Base-by-base conservation (phyloP, 2,797 vertebrate species). In the Macropus fuliginosus region DNA sequence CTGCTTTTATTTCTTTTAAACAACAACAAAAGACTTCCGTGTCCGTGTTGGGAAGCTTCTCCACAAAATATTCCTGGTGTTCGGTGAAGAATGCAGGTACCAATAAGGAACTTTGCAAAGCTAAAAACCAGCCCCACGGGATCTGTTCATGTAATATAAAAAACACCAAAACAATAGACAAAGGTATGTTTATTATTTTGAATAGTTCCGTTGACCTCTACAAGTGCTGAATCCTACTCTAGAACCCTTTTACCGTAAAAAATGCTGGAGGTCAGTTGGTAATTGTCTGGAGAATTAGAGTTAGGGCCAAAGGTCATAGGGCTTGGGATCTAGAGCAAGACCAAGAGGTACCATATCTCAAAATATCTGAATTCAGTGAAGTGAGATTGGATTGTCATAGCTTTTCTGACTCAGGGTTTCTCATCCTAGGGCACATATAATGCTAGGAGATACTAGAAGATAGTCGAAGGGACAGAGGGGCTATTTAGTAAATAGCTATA, bases 61-160 rank as follows among this genome's bases (percentile, higher is more conserved):
- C 95, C 55, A 90, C 97, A 57, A 97, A 16, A 21, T 14, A 3
- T 96, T 98, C 96, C 0, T 97, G 95, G 94, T 99, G 98, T 52
- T 3, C 91, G 91, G 97, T 99, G 97, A 98, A 94, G 98, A 97
- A 98, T 16, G 12, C 93, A 50, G 97, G 97, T 93, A 97, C 97
- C 0, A 91, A 97, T 89, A 96, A 97, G 96, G 92, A 94, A 90
- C 97, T 99, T 97, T 99, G 98, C 97, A 96, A 96, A 93, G 97
- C 95, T 0, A 90, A 95, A 90, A 93, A 95, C 18, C 94, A 92
- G 87, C 50, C 89, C 46, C 96, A 97, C 40, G 95, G 96, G 90
- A 98, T 94, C 34, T 99, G 99, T 91, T 87, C 98, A 92, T 99
- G 98, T 95, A 97, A 27, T 91, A 95, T 99, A 50, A 95, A 95